These are phyloP conservation scores for Psephotus haematonotus DNA, from an alignment of 2,113 vertebrate genomes.

Conservation along the genomic window DNA sequence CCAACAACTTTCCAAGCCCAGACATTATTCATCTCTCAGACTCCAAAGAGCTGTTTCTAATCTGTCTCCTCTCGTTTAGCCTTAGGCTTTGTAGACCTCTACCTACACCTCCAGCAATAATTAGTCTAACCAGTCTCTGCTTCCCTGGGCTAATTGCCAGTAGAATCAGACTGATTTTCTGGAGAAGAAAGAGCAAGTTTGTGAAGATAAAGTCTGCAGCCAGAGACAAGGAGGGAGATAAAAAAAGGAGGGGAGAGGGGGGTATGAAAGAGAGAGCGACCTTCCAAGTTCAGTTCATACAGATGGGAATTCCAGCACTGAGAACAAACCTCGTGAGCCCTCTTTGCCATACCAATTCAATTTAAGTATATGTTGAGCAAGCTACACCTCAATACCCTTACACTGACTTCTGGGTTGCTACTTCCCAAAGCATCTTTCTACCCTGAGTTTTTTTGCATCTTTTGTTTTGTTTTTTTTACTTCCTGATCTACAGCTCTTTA, in stretches of 20 bases:
- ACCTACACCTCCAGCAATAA: constrained; percentile 16
- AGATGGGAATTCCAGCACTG: neutral
- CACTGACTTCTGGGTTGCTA: neutral
- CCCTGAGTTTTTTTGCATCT: neutral
- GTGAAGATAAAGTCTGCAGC: neutral
- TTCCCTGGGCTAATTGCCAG: constrained; percentile 32
- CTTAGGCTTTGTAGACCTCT: neutral
- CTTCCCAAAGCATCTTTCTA: neutral
- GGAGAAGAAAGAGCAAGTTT: neutral
- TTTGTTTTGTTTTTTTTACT: neutral
- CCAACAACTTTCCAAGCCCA: neutral
- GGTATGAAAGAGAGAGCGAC: neutral
- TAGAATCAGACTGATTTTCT: constrained; percentile 13
- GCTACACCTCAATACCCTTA: neutral
- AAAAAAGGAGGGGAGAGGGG: neutral
- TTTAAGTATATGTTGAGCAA: neutral
- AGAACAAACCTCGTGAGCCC: neutral
- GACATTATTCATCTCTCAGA: neutral
- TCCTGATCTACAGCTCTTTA: neutral
- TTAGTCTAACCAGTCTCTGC: constrained; percentile 16
- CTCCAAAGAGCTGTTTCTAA: constrained; percentile 30
- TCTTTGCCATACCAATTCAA: neutral
- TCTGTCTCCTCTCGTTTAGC: constrained; percentile 5
- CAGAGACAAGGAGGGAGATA: neutral
- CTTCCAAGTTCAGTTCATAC: neutral